Evolutionary conservation across 2,113 vertebrate genomes (phyloP), one percentile per base, ranked within the genome.

Genomic region (Pterophyllum scalare): DNA sequence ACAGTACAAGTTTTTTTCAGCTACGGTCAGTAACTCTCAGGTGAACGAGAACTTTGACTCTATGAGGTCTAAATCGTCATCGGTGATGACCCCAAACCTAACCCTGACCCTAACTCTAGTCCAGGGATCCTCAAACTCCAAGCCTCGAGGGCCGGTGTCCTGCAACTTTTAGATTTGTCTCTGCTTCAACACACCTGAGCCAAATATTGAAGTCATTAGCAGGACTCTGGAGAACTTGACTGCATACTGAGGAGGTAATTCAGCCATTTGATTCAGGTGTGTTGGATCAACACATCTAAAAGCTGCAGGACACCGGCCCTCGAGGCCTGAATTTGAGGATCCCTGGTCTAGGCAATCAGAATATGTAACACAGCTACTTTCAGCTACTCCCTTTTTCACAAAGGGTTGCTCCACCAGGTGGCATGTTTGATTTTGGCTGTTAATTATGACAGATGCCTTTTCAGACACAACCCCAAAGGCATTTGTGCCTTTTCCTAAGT

Each of bases 401-500:
- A 0, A 22, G 5, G 33, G 61, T 12, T 40, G 13, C 61, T 20
- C 15, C n/a, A 40, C 20, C 61, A 65, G 35, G 61, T 15, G 24
- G 61, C 0, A 65, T 43, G 24, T 65, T 3, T 43, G n/a, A 2
- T 0, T 43, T 43, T 43, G 12, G 40, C 40, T 40, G n/a, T n/a
- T n/a, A n/a, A n/a, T n/a, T n/a, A n/a, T n/a, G n/a, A n/a, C n/a
- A n/a, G 38, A 24, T 24, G 62, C 43, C 62, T n/a, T 65, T 2
- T n/a, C 38, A 10, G n/a, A 43, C 38, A 65, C n/a, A 43, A 43
- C 1, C 9, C n/a, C 24, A 26, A 60, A 19, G 0, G 3, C 0
- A 60, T 60, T 31, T 60, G 26, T 19, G 28, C 17, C 15, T 19
- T 60, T 4, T 60, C 62, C 15, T 7, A 0, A 17, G 38, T 24